Base-by-base conservation (phyloP, 2,888 invertebrate species). In the Chorisops tibialis region DNA sequence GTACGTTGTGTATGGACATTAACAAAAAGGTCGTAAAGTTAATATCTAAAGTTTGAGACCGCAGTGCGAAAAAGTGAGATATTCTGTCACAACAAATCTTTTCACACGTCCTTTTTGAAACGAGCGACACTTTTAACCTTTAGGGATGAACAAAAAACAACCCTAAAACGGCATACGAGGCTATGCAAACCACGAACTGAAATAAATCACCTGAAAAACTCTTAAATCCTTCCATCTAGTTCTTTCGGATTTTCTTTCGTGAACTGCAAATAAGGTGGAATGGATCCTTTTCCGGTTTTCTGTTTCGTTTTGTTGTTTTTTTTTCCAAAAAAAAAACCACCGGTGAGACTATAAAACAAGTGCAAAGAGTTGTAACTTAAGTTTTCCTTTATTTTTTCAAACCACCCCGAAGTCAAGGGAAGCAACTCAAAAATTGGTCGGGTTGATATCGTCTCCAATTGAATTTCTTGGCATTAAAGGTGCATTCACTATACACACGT, bases 1-100 rank as follows among this genome's bases (percentile, higher is more conserved):
- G 43, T 43, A 56, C 43, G 45, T 56, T 35, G 43, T 43, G 56
- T 45, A 35, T 14, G 49, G 30, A 38, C 35, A 22, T 30, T 43
- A 45, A 56, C 45, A 56, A 12, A 56, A 56, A 45, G 56, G 56
- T 56, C 56, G 56, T 43, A 56, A 56, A 56, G 56, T 43, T 56
- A 43, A 43, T 56, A 18, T 56, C 35, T 39, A 54, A 12, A 14
- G 52, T 22, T 16, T 43, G 43, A 30, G 5, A 30, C 30, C 1
- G 30, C n/a, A 30, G 30, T 30, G 2, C 2, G 30, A n/a, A n/a
- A n/a, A n/a, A n/a, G n/a, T n/a, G n/a, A n/a, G 30, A 1, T 30
- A 9, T 48, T 16, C 11, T 50, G 35, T 50, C 49, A 50, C n/a
- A 30, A 30, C 6, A 30, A 50, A 50, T 50, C 16, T 16, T 50